These are phyloP conservation scores for Drosophila yooni DNA, from an alignment of 2,888 invertebrate species.

Conservation along the genomic window DNA sequence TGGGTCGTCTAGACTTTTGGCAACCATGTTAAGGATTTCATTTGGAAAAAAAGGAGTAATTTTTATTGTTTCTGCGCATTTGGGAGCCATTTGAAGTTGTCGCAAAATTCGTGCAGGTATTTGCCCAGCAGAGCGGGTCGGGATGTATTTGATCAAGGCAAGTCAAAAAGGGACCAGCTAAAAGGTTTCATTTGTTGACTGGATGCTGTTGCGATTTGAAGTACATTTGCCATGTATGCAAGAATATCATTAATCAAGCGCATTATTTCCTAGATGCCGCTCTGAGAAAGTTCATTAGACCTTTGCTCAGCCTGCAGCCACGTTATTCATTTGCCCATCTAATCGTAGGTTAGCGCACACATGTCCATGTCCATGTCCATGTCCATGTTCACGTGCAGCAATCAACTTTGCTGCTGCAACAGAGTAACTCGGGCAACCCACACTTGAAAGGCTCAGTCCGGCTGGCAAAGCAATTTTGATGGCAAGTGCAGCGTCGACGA, in stretches of 20 bases:
- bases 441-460: slow-evolving; percentile 16
- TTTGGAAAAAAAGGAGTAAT: slow-evolving; percentile 38
- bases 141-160: neutral
- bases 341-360: slow-evolving; percentile 53
- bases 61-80: slow-evolving; percentile 66
- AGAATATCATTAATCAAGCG: neutral
- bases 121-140: slow-evolving; percentile 31
- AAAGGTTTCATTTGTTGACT: neutral
- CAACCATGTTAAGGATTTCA: slow-evolving; percentile 67
- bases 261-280: neutral
- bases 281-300: slow-evolving; percentile 36
- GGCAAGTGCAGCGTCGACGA: slow-evolving; percentile 35
- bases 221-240: neutral
- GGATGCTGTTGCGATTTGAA: slow-evolving; percentile 1
- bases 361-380: slow-evolving; percentile 20
- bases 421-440: slow-evolving; percentile 27
- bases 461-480: slow-evolving; percentile 24
- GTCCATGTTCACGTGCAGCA: slow-evolving; percentile 25
- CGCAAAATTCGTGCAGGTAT: slow-evolving; percentile 47
- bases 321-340: slow-evolving; percentile 38
- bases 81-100: slow-evolving; percentile 43
- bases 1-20: slow-evolving; percentile 70
- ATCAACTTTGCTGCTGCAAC: slow-evolving; percentile 32
- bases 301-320: slow-evolving; percentile 29
- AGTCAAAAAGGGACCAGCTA: neutral